Evolutionary conservation across 2,888 invertebrate species (phyloP), one percentile per base, ranked within the genome.

Genomic region (Chloroclystis v-ata): DNA sequence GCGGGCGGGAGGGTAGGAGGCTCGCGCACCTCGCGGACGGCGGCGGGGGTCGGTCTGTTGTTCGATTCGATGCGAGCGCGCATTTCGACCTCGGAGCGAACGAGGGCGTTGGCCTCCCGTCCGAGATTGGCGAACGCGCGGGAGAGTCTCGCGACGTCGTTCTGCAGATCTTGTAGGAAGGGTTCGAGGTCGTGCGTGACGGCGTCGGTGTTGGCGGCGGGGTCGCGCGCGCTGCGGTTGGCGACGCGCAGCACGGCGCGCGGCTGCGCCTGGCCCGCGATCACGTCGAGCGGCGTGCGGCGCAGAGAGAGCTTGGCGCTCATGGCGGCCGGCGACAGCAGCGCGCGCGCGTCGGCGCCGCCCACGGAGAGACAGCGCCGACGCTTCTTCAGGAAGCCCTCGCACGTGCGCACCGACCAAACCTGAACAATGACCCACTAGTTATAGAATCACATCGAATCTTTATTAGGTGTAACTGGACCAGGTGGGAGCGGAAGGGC

Each of bases 331-430:
- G 77, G 72, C 12, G 78, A 64, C 4, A 71, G 63, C 38, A 87
- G 57, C 1, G 82, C 83, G 25, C 66, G 69, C 9, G 81, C 84
- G 49, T 86, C 79, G 12, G 54, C 26, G 0, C 80, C 84, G 10
- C 49, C 67, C 43, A 84, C 75, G n/a, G 65, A 40, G 43, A 87
- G 59, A 48, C 82, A 81, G 56, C 79, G 82, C 0, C 78, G 79
- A 25, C 83, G 78, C 61, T 79, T 82, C 59, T 79, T 84, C 11
- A 87, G 65, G n/a, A 79, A 69, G 0, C 86, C 86, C 60, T 86
- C 86, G 56, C 86, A 87, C 4, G 83, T 76, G 59, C 82, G 69
- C 25, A 85, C 85, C 1, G 86, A 84, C 81, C 81, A 83, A 9
- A 83, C 85, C 86, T 87, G 63, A 7, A 26, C 10, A 1, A 20